Evolutionary conservation across 2,797 vertebrate genomes (phyloP).

Genomic region (Nyctalus aviator): DNA sequence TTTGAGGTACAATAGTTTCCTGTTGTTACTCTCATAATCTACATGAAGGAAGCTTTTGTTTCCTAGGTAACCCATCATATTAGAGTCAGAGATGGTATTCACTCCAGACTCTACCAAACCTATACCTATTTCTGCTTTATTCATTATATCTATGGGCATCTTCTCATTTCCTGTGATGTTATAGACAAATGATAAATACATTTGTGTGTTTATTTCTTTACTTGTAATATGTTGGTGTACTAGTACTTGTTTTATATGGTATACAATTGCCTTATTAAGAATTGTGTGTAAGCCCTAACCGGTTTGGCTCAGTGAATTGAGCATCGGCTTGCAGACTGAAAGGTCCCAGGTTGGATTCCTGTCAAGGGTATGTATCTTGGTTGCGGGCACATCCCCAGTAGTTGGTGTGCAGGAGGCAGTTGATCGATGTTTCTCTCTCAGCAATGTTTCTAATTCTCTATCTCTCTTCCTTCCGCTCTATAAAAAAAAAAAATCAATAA

Average conservation of each 20-base stretch:
- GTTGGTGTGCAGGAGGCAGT: too few relatives aligned
- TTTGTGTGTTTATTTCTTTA: conserved; percentile 26
- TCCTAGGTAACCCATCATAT: background rate
- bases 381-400: too few relatives aligned
- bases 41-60: background rate
- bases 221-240: background rate
- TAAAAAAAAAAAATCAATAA: too few relatives aligned
- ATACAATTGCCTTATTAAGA: conserved; percentile 5
- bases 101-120: background rate
- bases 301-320: too few relatives aligned
- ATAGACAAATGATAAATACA: background rate
- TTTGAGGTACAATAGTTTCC: background rate
- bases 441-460: too few relatives aligned
- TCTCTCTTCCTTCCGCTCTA: too few relatives aligned
- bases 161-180: conserved; percentile 53
- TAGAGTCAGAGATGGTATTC: background rate
- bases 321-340: too few relatives aligned
- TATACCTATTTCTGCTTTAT: background rate
- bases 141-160: background rate
- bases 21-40: background rate
- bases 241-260: background rate
- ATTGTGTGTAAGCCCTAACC: too few relatives aligned
- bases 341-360: too few relatives aligned
- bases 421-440: too few relatives aligned
- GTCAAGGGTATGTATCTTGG: too few relatives aligned